phyloP scores from a whole-genome alignment of 2,888 invertebrate species.

The Pristionchus fissidentatus region DNA sequence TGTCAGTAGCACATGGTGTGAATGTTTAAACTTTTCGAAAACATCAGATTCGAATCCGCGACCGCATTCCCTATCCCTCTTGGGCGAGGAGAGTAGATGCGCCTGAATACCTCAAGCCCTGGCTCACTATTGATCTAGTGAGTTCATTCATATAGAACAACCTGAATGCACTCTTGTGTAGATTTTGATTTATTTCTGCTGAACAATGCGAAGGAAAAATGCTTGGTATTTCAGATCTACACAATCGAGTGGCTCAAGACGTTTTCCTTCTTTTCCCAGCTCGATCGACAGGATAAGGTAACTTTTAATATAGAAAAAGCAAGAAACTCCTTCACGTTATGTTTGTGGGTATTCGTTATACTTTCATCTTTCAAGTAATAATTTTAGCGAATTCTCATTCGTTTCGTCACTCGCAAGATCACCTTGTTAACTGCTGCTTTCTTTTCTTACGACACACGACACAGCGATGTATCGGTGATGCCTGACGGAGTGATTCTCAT shows the following conservation, averaged over 20 bases:
- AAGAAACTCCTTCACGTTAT: too few relatives aligned
- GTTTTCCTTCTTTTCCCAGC: background rate
- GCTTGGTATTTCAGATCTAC: slow-evolving; percentile 10
- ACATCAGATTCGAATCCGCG: slow-evolving; percentile 9
- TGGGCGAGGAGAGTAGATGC: slow-evolving; percentile 17
- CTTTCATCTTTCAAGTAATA: too few relatives aligned
- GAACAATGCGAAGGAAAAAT: too few relatives aligned
- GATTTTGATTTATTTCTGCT: background rate
- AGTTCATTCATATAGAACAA: too few relatives aligned
- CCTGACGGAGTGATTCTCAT: slow-evolving; percentile 3
- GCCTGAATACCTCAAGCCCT: background rate
- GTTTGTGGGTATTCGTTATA: too few relatives aligned
- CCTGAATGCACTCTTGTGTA: background rate
- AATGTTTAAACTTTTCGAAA: background rate
- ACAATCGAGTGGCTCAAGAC: slow-evolving; percentile 35
- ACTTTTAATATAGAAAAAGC: too few relatives aligned
- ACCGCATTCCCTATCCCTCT: slow-evolving; percentile 11
- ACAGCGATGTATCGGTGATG: slow-evolving; percentile 8
- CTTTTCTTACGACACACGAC: slow-evolving; percentile 14
- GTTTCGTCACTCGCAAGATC: background rate
- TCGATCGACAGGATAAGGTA: background rate
- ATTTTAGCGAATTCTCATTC: background rate
- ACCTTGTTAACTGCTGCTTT: slow-evolving; percentile 23
- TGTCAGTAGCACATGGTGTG: too few relatives aligned
- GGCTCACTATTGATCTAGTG: slow-evolving; percentile 20